A percentile compares a stretch with the other conserved stretches of the same genome.
phyloP scores from a whole-genome alignment of 2,888 invertebrate species.

The Pseudococcus longispinus region DNA sequence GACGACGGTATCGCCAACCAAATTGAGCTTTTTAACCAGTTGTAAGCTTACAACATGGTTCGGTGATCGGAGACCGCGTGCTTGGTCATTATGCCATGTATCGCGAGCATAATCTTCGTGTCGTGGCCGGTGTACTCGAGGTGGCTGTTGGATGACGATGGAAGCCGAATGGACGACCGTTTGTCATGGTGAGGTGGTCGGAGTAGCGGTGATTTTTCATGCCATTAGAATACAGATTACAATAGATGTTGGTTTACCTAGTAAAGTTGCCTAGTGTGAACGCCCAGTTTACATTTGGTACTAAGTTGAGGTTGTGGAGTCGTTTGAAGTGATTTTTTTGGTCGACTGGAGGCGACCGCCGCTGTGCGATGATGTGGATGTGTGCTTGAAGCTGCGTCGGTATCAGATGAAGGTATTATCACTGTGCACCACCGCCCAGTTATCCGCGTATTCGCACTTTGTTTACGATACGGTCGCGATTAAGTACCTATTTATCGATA shows the following conservation, averaged over 20 bases:
- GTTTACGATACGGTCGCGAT: not conserved
- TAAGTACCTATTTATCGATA: not conserved
- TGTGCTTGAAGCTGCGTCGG: too few species aligned
- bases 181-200: not conserved
- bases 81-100: not conserved
- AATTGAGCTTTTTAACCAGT: not conserved
- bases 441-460: not conserved
- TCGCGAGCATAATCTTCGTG: not conserved
- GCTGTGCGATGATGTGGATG: too few species aligned
- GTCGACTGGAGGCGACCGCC: not conserved
- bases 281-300: conserved; percentile 37
- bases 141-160: not conserved
- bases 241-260: conserved; percentile 20
- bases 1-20: not conserved
- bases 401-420: not conserved
- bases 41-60: not conserved
- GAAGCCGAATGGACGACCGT: not conserved
- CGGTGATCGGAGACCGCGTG: not conserved
- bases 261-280: not conserved
- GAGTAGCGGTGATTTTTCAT: not conserved
- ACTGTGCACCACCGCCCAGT: conserved; percentile 33
- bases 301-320: too few species aligned
- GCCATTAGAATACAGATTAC: not conserved
- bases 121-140: not conserved
- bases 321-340: not conserved